These are phyloP conservation scores for Lepilemur septentrionalis DNA, from an alignment of 2,797 vertebrate species.

Conservation along the genomic window DNA sequence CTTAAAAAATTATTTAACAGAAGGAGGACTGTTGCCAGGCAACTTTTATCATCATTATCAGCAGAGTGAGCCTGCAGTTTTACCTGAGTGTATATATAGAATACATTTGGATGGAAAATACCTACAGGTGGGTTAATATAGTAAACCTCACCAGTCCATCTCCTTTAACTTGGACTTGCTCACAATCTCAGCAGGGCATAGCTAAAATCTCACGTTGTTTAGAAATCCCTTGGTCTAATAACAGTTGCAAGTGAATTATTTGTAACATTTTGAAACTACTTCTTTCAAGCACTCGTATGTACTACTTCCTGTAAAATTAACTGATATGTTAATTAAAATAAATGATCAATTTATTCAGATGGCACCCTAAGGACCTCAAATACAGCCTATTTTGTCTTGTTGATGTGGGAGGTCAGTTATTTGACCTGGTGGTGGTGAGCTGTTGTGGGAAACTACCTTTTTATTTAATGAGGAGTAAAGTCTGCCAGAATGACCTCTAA, in stretches of 20 bases:
- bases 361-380: background rate
- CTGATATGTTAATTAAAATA: slow-evolving; percentile 49
- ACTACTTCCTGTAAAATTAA: slow-evolving; percentile 41
- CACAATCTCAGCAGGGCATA: background rate
- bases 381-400: slow-evolving; percentile 41
- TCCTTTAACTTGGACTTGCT: background rate
- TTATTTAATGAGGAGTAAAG: slow-evolving; percentile 74
- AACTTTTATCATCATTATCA: background rate
- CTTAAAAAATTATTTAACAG: background rate
- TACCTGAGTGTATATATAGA: background rate
- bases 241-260: slow-evolving; percentile 32
- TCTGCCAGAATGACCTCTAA: slow-evolving; percentile 63
- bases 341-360: slow-evolving; percentile 52
- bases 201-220: slow-evolving; percentile 41
- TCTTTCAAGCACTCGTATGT: slow-evolving; percentile 28
- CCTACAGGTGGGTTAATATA: background rate
- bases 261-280: slow-evolving; percentile 47
- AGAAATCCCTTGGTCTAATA: slow-evolving; percentile 22
- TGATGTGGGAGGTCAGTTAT: slow-evolving; percentile 57
- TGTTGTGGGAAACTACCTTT: slow-evolving; percentile 65
- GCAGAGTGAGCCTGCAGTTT: background rate
- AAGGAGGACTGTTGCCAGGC: background rate
- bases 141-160: slow-evolving; percentile 24
- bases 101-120: slow-evolving; percentile 9
- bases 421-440: slow-evolving; percentile 58